phyloP scores from a whole-genome alignment of 2,113 vertebrate genomes.

The Peromyscus leucopus region DNA sequence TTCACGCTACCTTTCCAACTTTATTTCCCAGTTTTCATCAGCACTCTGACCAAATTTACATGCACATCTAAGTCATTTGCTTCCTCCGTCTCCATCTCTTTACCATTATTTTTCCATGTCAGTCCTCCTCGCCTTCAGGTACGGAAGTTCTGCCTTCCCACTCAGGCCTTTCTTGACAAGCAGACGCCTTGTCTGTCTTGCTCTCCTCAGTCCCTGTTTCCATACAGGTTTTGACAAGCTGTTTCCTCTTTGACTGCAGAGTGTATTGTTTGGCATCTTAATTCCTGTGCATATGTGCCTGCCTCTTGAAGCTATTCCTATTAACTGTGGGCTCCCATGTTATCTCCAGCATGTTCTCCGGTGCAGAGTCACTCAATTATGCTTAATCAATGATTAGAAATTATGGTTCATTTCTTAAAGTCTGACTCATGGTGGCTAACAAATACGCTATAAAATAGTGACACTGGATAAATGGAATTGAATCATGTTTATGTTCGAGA shows the following conservation, averaged over 20 bases:
- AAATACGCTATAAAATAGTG: constrained; percentile 50
- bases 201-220: neutral
- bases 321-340: neutral
- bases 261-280: neutral
- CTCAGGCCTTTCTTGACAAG: neutral
- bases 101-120: neutral
- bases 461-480: constrained; percentile 27
- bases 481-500: constrained; percentile 54
- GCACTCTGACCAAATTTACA: neutral
- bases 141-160: neutral
- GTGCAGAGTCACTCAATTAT: constrained; percentile 1
- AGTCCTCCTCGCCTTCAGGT: neutral
- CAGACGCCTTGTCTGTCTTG: neutral
- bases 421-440: constrained; percentile 27
- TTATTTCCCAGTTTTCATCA: neutral
- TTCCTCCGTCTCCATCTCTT: neutral
- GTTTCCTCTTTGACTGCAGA: neutral
- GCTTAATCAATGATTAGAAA: constrained; percentile 34
- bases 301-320: neutral
- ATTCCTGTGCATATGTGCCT: neutral
- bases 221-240: neutral
- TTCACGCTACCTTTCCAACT: neutral
- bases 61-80: neutral
- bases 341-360: neutral
- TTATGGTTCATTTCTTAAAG: constrained; percentile 43